These are phyloP conservation scores for Ranitomeya imitator DNA, from an alignment of 2,113 vertebrate species.

Conservation along the genomic window DNA sequence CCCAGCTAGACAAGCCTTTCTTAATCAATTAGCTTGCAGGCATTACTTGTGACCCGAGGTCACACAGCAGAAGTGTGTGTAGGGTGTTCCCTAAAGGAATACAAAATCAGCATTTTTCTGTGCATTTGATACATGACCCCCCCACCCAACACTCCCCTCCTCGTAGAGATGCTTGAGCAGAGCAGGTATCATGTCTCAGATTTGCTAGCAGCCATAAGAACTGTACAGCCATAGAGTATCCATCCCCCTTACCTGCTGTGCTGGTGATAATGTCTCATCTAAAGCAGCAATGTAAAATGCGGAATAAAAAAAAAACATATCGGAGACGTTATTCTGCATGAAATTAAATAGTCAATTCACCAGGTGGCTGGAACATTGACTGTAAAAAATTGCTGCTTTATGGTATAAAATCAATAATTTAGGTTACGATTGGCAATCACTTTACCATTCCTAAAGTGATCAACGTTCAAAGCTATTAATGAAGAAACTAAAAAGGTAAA, in stretches of 20 bases:
- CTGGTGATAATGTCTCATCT: neutral
- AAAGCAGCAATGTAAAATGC: neutral
- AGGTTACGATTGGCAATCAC: no score
- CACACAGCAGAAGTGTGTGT: constrained; percentile 81
- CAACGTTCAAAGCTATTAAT: no score
- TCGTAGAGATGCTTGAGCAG: constrained; percentile 5
- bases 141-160: neutral
- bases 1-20: constrained; percentile 90
- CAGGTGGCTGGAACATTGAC: no score
- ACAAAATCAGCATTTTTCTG: constrained; percentile 53
- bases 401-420: no score
- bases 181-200: constrained; percentile 43
- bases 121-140: constrained; percentile 44
- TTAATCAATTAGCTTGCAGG: constrained; percentile 92
- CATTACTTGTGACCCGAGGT: constrained; percentile 90
- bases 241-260: constrained; percentile 20
- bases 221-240: neutral
- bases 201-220: constrained; percentile 18
- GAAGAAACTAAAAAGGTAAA: no score
- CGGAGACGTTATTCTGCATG: no score
- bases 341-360: no score
- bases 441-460: no score
- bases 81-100: constrained; percentile 78
- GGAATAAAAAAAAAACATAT: no score
- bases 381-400: no score